phyloP scores from a whole-genome alignment of 2,113 vertebrate species.

The Indicator indicator region DNA sequence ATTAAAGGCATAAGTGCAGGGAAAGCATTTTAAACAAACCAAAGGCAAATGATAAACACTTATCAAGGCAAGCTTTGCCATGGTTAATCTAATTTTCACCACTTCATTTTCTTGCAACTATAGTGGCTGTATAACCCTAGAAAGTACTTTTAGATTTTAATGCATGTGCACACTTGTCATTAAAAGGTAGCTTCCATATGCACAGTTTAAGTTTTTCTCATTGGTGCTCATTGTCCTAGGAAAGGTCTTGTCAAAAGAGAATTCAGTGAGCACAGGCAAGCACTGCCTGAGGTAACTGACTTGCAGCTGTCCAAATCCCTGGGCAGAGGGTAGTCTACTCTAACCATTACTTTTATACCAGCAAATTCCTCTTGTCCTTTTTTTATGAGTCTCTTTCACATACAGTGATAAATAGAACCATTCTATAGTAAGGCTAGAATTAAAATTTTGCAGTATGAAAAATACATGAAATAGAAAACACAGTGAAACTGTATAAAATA shows the following conservation, averaged over 20 bases:
- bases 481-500: not conserved
- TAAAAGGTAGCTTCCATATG: not conserved
- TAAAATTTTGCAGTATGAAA: slow-evolving; percentile 18
- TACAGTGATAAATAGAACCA: not conserved
- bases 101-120: not conserved
- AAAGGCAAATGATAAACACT: not conserved
- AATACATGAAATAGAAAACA: not conserved
- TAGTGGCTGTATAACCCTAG: not conserved
- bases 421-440: not conserved
- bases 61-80: not conserved
- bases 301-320: not conserved
- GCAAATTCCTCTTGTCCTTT: not conserved
- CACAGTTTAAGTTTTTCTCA: not conserved
- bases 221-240: not conserved
- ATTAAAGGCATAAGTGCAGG: not conserved
- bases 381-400: not conserved
- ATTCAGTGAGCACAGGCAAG: not conserved
- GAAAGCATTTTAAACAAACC: not conserved
- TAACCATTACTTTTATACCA: not conserved
- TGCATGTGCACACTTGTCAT: not conserved
- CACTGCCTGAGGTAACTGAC: not conserved
- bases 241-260: not conserved
- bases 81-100: not conserved
- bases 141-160: not conserved
- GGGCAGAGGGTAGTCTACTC: not conserved